Conservation (phyloP, 2,797 vertebrate genomes). For the Trichosurus vulpecula region DNA sequence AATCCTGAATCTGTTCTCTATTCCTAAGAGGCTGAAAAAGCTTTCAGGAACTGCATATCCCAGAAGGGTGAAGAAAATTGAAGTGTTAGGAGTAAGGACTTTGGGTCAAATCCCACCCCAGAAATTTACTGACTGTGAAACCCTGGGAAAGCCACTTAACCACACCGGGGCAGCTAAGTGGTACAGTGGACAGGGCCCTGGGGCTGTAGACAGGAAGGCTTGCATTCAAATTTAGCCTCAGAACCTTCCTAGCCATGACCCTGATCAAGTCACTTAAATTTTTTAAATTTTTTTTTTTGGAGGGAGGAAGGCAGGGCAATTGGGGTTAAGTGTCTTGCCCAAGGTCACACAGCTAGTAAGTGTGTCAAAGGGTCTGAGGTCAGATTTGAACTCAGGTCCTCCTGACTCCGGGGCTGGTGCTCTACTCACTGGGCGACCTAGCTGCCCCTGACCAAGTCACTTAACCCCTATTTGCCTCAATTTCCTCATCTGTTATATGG, state of each 20-base stretch:
- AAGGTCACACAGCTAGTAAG: too few species aligned
- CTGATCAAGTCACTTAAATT: neutral
- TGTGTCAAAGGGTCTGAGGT: too few species aligned
- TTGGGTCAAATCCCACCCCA: neutral
- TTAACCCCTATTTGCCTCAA: neutral
- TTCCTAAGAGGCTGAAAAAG: neutral
- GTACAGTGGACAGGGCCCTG: neutral
- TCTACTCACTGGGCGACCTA: too few species aligned
- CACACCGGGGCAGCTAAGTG: neutral
- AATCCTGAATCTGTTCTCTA: neutral
- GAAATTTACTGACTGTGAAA: neutral
- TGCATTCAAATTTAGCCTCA: neutral
- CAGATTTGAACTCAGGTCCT: too few species aligned
- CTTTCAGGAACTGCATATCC: neutral
- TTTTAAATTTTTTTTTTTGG: too few species aligned
- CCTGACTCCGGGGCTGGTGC: too few species aligned
- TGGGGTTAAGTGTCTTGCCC: too few species aligned
- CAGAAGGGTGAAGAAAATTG: neutral
- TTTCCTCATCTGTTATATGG: neutral
- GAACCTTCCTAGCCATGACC: neutral
- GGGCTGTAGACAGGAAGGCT: neutral
- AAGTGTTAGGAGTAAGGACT: neutral
- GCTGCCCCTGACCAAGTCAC: neutral
- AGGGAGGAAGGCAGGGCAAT: too few species aligned
- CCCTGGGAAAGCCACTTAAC: neutral